These are phyloP conservation scores for Iguana delicatissima DNA, from an alignment of 2,797 vertebrate genomes.

Conservation along the genomic window DNA sequence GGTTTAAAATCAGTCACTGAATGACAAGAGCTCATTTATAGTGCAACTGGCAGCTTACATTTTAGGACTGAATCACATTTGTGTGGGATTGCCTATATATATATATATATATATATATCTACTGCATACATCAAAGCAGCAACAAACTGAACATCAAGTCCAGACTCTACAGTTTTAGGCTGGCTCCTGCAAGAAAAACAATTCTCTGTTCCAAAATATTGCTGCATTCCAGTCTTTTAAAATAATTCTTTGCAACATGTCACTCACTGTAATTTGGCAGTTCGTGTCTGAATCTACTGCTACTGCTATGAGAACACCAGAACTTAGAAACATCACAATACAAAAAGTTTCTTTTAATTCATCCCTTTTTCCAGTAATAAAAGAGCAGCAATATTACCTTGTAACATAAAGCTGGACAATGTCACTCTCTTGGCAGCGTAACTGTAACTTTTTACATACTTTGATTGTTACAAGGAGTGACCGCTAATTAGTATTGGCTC, in stretches of 20 bases:
- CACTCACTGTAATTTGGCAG: not conserved
- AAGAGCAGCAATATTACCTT: no score
- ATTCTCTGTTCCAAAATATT: slow-evolving; percentile 43
- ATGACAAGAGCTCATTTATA: slow-evolving; percentile 63
- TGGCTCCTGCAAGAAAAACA: slow-evolving; percentile 35
- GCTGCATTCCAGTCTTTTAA: not conserved
- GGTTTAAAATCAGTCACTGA: slow-evolving; percentile 63
- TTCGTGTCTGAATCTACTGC: not conserved
- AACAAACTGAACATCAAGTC: slow-evolving; percentile 49
- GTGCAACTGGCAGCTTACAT: slow-evolving; percentile 31
- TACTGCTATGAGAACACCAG: not conserved
- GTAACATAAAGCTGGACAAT: no score
- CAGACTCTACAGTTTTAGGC: slow-evolving; percentile 11
- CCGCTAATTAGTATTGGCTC: no score
- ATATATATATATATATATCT: not conserved
- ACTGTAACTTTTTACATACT: no score
- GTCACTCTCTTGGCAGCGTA: no score
- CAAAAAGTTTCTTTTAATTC: not conserved
- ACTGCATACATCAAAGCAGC: slow-evolving; percentile 6
- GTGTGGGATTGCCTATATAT: slow-evolving; percentile 33
- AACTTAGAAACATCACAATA: not conserved
- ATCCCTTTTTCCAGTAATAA: no score
- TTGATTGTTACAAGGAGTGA: no score
- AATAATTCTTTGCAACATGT: slow-evolving; percentile 16
- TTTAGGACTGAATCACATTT: slow-evolving; percentile 55